Evolutionary conservation across 2,113 vertebrate species (phyloP).

Genomic region (Rhynchopsitta pachyrhyncha): DNA sequence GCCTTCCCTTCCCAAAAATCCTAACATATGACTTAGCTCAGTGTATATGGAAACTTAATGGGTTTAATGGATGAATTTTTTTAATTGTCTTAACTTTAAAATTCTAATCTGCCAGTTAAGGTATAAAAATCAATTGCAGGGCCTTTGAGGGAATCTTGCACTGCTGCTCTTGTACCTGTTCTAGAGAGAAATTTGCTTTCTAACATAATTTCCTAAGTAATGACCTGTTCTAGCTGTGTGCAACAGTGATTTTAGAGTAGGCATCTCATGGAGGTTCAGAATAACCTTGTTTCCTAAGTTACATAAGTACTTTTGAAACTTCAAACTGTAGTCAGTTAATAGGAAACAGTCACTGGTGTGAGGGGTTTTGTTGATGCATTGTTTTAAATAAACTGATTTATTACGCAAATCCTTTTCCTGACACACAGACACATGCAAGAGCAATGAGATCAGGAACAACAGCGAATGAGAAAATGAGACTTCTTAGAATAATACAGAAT

Average conservation of each 20-base stretch:
- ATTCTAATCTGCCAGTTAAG: neutral
- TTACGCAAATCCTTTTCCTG: neutral
- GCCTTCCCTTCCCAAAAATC: neutral
- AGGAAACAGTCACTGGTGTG: neutral
- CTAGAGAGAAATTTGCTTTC: neutral
- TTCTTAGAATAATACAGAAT: neutral
- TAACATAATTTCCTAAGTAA: neutral
- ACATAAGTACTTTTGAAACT: neutral
- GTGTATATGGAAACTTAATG: neutral
- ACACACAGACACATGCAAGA: neutral
- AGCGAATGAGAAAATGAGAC: neutral
- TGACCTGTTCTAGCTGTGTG: fast-evolving
- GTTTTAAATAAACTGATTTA: neutral
- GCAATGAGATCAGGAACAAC: neutral
- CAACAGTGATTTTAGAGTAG: neutral
- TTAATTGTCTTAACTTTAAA: neutral
- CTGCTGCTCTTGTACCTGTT: neutral
- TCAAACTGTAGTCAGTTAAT: neutral
- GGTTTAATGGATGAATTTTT: neutral
- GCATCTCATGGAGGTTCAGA: neutral
- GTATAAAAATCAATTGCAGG: neutral
- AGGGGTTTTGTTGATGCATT: neutral
- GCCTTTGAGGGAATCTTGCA: neutral
- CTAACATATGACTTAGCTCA: neutral
- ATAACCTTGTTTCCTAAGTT: neutral